These are phyloP conservation scores for Hydrophis major DNA, from an alignment of 2,797 vertebrate genomes.

Conservation along the genomic window DNA sequence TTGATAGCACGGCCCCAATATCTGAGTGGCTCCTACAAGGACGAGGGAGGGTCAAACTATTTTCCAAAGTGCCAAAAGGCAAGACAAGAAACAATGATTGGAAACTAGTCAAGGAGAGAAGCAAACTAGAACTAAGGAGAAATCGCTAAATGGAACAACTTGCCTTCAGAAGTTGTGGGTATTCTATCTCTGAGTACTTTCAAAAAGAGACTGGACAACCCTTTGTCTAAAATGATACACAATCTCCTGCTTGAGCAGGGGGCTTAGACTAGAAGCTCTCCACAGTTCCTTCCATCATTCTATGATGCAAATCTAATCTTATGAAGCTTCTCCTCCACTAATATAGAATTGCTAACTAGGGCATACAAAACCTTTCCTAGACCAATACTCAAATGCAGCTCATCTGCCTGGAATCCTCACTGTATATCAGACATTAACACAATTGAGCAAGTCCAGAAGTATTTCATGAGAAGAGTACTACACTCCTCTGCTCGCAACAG, in stretches of 20 bases:
- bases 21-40: background rate
- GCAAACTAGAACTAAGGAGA: background rate
- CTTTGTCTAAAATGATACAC: background rate
- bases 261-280: background rate
- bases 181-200: background rate
- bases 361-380: too few relatives aligned
- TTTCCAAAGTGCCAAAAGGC: background rate
- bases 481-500: too few relatives aligned
- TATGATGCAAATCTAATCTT: too few relatives aligned
- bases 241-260: background rate
- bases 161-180: background rate
- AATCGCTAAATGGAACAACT: background rate
- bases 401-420: too few relatives aligned
- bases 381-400: too few relatives aligned
- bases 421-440: too few relatives aligned
- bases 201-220: background rate
- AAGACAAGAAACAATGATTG: background rate
- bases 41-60: background rate
- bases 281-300: background rate
- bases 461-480: too few relatives aligned
- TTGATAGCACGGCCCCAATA: background rate
- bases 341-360: too few relatives aligned
- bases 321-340: too few relatives aligned
- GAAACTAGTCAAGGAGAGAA: background rate
- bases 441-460: too few relatives aligned